phyloP scores from a whole-genome alignment of 2,888 invertebrate species.

The Hypolimnas misippus region DNA sequence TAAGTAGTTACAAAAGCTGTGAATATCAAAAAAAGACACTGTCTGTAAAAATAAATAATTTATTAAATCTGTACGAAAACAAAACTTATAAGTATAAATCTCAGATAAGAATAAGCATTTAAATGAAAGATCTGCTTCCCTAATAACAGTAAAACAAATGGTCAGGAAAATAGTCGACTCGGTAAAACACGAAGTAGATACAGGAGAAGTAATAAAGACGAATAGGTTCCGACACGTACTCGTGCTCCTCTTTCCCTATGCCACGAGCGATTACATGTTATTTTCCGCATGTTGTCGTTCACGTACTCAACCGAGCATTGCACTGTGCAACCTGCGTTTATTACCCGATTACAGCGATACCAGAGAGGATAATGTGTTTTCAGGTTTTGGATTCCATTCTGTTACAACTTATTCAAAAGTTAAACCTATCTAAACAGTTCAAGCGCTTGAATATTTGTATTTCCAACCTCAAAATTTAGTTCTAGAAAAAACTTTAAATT shows the following conservation, averaged over 20 bases:
- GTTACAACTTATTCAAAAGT: too few relatives aligned
- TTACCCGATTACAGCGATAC: neutral
- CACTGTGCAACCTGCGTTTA: slow-evolving; percentile 1
- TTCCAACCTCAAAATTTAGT: too few relatives aligned
- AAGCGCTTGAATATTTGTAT: too few relatives aligned
- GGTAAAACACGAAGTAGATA: neutral
- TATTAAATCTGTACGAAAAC: too few relatives aligned
- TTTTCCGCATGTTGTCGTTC: slow-evolving; percentile 1
- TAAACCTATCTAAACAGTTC: too few relatives aligned
- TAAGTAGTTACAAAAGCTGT: too few relatives aligned
- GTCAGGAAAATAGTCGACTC: neutral
- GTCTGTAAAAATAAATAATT: too few relatives aligned
- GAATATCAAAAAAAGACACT: too few relatives aligned
- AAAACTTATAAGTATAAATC: too few relatives aligned
- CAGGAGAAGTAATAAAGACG: neutral
- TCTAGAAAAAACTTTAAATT: too few relatives aligned
- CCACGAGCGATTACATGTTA: slow-evolving; percentile 1
- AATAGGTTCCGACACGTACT: neutral
- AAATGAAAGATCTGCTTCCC: neutral
- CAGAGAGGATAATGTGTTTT: neutral
- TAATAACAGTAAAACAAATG: neutral
- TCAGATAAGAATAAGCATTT: too few relatives aligned
- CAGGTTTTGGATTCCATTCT: neutral
- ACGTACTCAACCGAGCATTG: slow-evolving; percentile 10
- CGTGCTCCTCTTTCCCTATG: slow-evolving; percentile 3